phyloP scores from a whole-genome alignment of 2,113 vertebrate genomes.

The Leuciscus idus region DNA sequence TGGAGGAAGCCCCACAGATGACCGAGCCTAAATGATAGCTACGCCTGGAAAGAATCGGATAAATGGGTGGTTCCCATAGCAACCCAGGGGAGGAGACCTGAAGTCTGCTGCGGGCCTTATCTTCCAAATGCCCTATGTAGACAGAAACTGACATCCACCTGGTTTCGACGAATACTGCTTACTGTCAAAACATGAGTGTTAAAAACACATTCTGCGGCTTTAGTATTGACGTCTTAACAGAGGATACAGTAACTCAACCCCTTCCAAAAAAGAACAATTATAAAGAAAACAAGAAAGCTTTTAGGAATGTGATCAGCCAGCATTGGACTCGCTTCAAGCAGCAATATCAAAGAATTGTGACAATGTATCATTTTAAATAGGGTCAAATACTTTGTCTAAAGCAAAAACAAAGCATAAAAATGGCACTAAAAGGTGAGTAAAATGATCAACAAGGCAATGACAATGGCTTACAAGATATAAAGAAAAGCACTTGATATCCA shows the following conservation, averaged over 20 bases:
- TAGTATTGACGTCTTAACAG: background rate
- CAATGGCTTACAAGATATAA: conserved; percentile 4
- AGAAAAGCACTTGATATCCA: conserved; percentile 16
- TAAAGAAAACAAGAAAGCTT: conserved; percentile 3
- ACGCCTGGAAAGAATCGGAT: conserved; percentile 36
- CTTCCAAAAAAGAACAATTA: background rate
- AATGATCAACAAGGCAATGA: conserved; percentile 14
- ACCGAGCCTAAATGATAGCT: conserved; percentile 37
- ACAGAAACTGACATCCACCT: conserved; percentile 75
- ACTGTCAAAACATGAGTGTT: conserved; percentile 57
- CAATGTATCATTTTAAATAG: background rate
- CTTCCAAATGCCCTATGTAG: conserved; percentile 55
- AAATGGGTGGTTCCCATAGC: conserved; percentile 35
- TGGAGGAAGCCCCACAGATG: conserved; percentile 46
- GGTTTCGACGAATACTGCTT: conserved; percentile 60
- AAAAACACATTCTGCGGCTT: conserved; percentile 53
- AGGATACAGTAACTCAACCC: background rate
- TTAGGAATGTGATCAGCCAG: conserved; percentile 15
- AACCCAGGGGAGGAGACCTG: conserved; percentile 36
- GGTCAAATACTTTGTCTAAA: background rate
- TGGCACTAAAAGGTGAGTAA: background rate
- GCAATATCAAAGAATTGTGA: background rate
- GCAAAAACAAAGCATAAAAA: background rate
- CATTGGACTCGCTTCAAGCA: background rate
- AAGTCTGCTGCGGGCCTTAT: conserved; percentile 31